phyloP scores from a whole-genome alignment of 2,797 vertebrate species.

The Spinus olivaceus region DNA sequence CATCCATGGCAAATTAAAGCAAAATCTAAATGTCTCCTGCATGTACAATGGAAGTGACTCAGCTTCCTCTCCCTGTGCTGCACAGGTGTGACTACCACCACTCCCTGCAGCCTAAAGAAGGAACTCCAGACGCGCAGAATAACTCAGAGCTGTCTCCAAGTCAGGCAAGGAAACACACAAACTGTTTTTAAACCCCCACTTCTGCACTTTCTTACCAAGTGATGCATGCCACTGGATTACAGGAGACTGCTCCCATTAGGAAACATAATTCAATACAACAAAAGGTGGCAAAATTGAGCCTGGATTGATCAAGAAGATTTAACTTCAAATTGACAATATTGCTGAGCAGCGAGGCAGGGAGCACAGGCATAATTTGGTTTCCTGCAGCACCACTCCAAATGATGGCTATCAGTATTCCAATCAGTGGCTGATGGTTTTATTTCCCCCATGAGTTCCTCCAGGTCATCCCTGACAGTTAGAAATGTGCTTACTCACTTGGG shows the following conservation, averaged over 20 bases:
- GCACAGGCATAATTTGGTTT: conserved; percentile 52
- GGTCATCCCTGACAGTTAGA: conserved; percentile 65
- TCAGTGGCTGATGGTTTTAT: conserved; percentile 69
- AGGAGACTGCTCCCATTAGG: conserved; percentile 32
- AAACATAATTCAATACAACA: conserved; percentile 31
- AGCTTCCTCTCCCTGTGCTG: not conserved
- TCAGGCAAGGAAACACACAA: not conserved
- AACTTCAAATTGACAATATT: conserved; percentile 55
- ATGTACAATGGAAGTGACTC: not conserved
- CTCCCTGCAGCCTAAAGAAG: not conserved
- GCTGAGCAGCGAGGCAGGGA: conserved; percentile 35
- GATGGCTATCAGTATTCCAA: conserved; percentile 69
- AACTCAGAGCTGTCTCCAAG: not conserved
- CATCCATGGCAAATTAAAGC: not conserved
- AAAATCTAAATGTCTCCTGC: not conserved
- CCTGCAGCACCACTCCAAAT: conserved; percentile 59
- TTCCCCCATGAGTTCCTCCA: conserved; percentile 74
- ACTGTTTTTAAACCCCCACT: not conserved
- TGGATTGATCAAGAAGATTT: conserved; percentile 40
- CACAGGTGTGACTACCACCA: not conserved
- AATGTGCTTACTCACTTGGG: conserved; percentile 64
- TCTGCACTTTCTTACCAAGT: not conserved
- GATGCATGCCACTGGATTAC: conserved; percentile 8
- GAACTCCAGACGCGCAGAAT: not conserved
- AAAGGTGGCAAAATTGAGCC: conserved; percentile 44